These are phyloP conservation scores for Rattus norvegicus DNA, from an alignment of 2,113 vertebrate genomes.

Conservation along the genomic window DNA sequence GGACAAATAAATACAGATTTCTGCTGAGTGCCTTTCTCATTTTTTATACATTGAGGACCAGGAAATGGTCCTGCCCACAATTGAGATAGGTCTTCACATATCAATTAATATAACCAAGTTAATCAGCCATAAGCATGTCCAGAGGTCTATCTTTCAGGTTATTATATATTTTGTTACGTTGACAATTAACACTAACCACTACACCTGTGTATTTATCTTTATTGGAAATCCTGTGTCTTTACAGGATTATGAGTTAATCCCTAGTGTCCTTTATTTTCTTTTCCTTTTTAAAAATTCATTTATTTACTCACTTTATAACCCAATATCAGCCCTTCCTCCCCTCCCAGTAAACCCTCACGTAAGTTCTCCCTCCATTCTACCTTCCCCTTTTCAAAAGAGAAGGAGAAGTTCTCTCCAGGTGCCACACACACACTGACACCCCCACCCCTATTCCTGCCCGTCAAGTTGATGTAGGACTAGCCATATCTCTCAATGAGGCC, in stretches of 20 bases:
- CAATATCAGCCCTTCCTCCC: too few relatives aligned
- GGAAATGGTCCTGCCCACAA: neutral
- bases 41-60: neutral
- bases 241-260: neutral
- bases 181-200: neutral
- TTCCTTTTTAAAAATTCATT: too few relatives aligned
- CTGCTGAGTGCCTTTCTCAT: neutral
- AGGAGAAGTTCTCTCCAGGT: too few relatives aligned
- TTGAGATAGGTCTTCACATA: neutral
- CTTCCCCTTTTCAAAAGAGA: too few relatives aligned
- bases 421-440: too few relatives aligned
- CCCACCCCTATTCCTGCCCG: too few relatives aligned
- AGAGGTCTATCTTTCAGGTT: neutral
- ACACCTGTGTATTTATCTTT: neutral
- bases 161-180: neutral
- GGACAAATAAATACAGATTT: neutral
- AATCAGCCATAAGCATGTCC: neutral
- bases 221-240: neutral
- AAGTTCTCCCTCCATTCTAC: too few relatives aligned
- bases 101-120: neutral
- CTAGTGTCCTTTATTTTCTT: neutral
- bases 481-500: too few relatives aligned
- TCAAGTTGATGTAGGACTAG: too few relatives aligned
- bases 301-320: too few relatives aligned
- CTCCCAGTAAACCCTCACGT: too few relatives aligned